These are phyloP conservation scores for Ladona fulva DNA, from an alignment of 1,140 invertebrate genomes.

Conservation along the genomic window DNA sequence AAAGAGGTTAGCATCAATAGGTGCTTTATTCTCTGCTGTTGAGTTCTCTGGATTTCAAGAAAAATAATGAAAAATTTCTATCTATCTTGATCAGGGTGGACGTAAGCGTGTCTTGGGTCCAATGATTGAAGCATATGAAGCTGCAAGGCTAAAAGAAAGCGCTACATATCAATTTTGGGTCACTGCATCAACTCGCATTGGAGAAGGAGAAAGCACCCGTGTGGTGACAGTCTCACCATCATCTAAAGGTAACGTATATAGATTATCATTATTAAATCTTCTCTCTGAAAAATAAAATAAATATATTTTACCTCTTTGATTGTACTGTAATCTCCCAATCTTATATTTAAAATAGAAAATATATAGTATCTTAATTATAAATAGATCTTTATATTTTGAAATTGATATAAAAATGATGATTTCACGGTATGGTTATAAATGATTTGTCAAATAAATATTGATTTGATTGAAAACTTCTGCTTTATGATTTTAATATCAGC, in stretches of 20 bases:
- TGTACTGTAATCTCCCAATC: no score
- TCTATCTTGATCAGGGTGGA: slow-evolving; percentile 40
- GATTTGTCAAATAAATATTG: no score
- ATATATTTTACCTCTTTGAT: no score
- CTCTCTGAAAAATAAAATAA: no score
- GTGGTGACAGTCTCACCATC: slow-evolving; percentile 66
- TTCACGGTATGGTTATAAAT: no score
- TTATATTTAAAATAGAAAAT: no score
- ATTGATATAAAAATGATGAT: no score
- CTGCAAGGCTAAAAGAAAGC: slow-evolving; percentile 58
- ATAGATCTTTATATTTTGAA: no score
- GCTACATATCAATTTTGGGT: slow-evolving; percentile 72
- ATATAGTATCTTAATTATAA: no score
- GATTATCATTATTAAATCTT: no score
- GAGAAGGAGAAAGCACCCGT: slow-evolving; percentile 67
- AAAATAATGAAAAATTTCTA: background rate
- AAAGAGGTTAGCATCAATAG: slow-evolving; percentile 42
- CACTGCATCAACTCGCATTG: slow-evolving; percentile 67
- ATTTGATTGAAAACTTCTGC: no score
- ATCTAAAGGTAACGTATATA: slow-evolving; percentile 56
- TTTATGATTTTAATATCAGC: no score
- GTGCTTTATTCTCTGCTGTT: background rate
- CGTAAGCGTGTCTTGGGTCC: slow-evolving; percentile 58
- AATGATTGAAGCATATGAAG: slow-evolving; percentile 56
- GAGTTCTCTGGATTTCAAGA: background rate